These are phyloP conservation scores for Epizoanthus illoricatus DNA, from an alignment of 92 coral and sea anemone genomes.

Conservation along the genomic window DNA sequence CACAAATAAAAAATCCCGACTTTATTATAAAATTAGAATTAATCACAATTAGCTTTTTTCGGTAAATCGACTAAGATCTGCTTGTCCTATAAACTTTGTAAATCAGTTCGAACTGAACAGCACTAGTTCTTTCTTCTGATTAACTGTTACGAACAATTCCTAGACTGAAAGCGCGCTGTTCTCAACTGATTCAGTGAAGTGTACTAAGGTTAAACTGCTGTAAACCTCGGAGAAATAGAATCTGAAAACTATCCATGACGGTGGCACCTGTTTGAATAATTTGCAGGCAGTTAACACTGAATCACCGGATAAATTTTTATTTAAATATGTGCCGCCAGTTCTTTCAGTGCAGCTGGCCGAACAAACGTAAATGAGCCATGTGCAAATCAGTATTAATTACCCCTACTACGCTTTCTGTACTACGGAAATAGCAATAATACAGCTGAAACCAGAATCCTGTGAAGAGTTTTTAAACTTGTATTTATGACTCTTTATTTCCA, in stretches of 20 bases:
- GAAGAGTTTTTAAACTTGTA: not conserved
- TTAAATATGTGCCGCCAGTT: not conserved
- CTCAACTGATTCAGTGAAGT: not conserved
- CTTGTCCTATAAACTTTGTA: no score
- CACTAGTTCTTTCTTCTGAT: not conserved
- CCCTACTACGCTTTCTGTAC: not conserved
- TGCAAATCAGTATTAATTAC: conserved; percentile 14
- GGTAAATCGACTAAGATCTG: not conserved
- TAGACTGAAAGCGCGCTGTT: not conserved
- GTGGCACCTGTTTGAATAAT: conserved; percentile 13
- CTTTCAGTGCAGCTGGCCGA: conserved; percentile 17
- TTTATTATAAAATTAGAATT: not conserved
- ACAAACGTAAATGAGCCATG: not conserved
- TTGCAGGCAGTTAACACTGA: conserved; percentile 7
- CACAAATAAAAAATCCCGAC: not conserved
- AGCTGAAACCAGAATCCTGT: not conserved
- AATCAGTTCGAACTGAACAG: no score
- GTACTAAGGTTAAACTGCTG: not conserved
- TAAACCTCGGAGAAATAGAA: not conserved
- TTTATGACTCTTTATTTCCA: not conserved
- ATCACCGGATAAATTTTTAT: conserved; percentile 24
- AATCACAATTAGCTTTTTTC: conserved; percentile 2
- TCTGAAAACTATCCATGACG: not conserved
- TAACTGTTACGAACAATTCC: not conserved
- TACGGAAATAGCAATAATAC: conserved; percentile 12